Conservation (phyloP, 53 echinoderm and acorn worm species). For the Paracentrotus lividus region DNA sequence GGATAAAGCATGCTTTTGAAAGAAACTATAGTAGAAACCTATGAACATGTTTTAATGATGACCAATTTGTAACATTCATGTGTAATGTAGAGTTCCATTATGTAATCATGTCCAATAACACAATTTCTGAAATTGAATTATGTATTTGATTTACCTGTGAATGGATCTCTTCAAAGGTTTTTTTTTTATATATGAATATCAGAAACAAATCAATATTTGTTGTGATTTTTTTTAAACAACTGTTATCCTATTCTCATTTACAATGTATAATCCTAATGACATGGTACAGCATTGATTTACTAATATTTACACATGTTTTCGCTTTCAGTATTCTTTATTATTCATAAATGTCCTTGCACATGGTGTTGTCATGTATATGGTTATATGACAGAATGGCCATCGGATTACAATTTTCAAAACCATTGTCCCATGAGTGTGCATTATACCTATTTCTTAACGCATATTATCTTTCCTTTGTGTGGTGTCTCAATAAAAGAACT, state of each 20-base stretch:
- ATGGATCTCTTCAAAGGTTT: background rate
- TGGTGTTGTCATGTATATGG: background rate
- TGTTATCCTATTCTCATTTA: no score
- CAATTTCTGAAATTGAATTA: background rate
- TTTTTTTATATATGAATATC: background rate
- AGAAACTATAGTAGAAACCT: no score
- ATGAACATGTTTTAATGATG: background rate
- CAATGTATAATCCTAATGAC: background rate
- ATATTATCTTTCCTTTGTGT: background rate
- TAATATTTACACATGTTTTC: background rate
- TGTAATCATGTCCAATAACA: background rate
- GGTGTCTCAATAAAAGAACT: slow-evolving; percentile 10
- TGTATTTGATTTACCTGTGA: background rate
- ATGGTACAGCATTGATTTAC: background rate
- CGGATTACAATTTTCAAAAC: background rate
- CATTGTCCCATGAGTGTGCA: background rate
- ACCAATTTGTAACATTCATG: background rate
- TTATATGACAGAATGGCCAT: background rate
- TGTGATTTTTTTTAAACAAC: background rate
- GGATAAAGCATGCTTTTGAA: no score
- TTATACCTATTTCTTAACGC: background rate
- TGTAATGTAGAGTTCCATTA: background rate
- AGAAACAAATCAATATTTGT: background rate
- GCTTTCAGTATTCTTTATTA: background rate
- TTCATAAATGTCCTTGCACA: background rate